Percentiles rank a stretch among this genome's conserved stretches.
phyloP scores from a whole-genome alignment of 1,140 invertebrate species.

The Leptopilina clavipes region DNA sequence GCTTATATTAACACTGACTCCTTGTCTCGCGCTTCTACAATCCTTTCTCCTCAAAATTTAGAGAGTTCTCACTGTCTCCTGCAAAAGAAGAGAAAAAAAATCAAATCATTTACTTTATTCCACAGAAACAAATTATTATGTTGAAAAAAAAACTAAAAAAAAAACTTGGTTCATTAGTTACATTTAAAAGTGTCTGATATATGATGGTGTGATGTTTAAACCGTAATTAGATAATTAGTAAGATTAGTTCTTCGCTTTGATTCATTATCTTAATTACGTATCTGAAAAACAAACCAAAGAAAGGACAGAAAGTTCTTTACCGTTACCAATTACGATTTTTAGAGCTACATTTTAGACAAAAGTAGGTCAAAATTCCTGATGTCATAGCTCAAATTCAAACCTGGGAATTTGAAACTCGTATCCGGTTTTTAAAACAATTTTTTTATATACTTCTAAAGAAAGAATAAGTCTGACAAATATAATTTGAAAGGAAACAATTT shows the following conservation, averaged over 20 bases:
- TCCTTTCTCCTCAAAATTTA: constrained; percentile 15
- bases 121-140: no score
- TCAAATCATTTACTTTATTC: not conserved
- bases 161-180: no score
- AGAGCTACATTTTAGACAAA: not conserved
- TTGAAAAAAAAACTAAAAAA: no score
- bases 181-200: no score
- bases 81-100: not conserved
- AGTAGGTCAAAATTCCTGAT: constrained; percentile 3
- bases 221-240: not conserved
- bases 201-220: no score
- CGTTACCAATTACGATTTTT: constrained; percentile 15
- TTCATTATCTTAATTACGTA: not conserved
- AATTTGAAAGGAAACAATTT: no score
- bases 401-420: not conserved
- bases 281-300: not conserved
- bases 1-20: constrained; percentile 28
- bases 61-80: not conserved
- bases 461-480: not conserved
- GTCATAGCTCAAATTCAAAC: not conserved
- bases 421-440: not conserved
- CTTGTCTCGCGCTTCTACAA: constrained; percentile 10
- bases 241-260: not conserved
- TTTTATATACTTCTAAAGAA: not conserved
- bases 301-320: not conserved